A percentile compares a stretch with the other conserved stretches of the same genome.
These are phyloP conservation scores for Thunnus albacares DNA, from an alignment of 2,797 vertebrate genomes.

Conservation along the genomic window DNA sequence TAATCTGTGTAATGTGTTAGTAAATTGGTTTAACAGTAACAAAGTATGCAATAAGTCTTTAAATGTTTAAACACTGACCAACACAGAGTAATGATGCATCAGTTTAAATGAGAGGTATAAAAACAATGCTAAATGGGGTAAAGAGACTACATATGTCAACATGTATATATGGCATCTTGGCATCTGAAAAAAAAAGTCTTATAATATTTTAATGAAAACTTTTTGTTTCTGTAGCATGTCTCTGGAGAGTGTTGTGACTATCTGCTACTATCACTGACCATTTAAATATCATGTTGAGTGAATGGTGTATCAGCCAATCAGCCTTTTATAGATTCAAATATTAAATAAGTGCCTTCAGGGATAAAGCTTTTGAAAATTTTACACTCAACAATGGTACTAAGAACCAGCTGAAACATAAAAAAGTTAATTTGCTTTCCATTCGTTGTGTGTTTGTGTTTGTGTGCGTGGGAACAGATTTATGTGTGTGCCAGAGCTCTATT, in stretches of 20 bases:
- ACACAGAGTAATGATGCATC: not conserved
- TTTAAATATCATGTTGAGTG: slow-evolving; percentile 1
- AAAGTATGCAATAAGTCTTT: not conserved
- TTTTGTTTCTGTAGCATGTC: slow-evolving; percentile 1
- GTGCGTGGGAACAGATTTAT: slow-evolving; percentile 17
- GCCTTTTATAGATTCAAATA: not conserved
- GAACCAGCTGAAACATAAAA: not conserved
- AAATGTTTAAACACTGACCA: not conserved
- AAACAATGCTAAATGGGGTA: not conserved
- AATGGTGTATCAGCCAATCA: not conserved
- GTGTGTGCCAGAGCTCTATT: slow-evolving; percentile 36
- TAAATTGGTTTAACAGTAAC: slow-evolving; percentile 3
- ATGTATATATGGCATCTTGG: not conserved
- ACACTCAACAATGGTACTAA: not conserved
- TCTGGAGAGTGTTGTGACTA: slow-evolving; percentile 3
- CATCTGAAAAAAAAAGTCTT: not conserved
- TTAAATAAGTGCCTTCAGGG: not conserved
- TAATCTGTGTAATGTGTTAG: slow-evolving; percentile 6
- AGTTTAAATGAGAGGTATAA: not conserved
- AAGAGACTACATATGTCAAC: not conserved
- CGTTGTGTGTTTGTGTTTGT: not conserved
- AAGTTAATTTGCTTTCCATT: not conserved
- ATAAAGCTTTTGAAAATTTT: slow-evolving; percentile 3
- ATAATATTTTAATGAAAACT: slow-evolving; percentile 37
- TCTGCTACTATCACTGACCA: not conserved